Conservation (phyloP, 2,797 vertebrate species). For the Chaetophractus vellerosus region DNA sequence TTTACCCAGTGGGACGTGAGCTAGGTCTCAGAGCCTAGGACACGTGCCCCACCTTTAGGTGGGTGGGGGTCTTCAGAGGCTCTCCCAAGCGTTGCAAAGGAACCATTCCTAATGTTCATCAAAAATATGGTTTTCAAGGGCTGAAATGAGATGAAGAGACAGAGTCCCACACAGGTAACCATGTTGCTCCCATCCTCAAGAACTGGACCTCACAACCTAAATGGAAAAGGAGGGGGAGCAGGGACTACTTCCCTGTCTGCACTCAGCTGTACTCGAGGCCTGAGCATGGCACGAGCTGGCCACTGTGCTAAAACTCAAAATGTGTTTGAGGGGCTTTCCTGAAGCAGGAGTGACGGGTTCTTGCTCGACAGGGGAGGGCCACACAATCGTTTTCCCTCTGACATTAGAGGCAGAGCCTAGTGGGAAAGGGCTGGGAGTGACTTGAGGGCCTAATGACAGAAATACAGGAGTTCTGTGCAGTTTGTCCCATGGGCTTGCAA, state of each 20-base stretch:
- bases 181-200: not conserved
- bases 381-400: not conserved
- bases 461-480: not conserved
- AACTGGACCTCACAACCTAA: not conserved
- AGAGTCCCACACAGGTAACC: not conserved
- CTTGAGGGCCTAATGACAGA: not conserved
- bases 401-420: not conserved
- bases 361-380: not conserved
- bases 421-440: not conserved
- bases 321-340: not conserved
- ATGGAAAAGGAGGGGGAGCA: not conserved
- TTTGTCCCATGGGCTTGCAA: not conserved
- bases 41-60: not conserved
- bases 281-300: not conserved
- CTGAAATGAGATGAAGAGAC: not conserved
- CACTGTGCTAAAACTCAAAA: not conserved
- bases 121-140: not conserved
- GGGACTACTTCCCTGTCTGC: not conserved
- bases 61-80: not conserved
- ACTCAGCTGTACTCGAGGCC: not conserved
- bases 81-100: not conserved
- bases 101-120: slow-evolving; percentile 2
- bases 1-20: not conserved
- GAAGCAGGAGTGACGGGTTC: not conserved
- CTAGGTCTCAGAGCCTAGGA: not conserved